phyloP scores from a whole-genome alignment of 2,888 invertebrate genomes.

The Drosophila affinis region DNA sequence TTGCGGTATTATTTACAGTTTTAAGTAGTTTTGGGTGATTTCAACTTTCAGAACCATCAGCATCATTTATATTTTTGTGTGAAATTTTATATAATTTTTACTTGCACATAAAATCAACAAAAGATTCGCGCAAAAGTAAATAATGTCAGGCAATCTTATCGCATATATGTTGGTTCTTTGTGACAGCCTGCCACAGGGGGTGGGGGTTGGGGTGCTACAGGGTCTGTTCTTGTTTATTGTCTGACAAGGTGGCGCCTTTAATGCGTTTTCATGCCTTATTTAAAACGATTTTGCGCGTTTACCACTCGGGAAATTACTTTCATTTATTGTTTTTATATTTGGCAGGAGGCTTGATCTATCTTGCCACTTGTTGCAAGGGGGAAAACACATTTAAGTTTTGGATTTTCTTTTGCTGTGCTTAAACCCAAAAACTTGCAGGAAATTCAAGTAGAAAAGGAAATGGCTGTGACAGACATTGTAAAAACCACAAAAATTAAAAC shows the following conservation, averaged over 20 bases:
- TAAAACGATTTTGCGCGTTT: constrained; percentile 71
- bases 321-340: constrained; percentile 59
- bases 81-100: constrained; percentile 26
- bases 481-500: constrained; percentile 45
- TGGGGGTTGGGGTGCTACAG: neutral
- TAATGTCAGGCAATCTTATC: constrained; percentile 54
- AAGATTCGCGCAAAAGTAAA: constrained; percentile 46
- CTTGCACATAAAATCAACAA: constrained; percentile 58
- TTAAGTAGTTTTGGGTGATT: neutral
- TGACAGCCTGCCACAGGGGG: neutral
- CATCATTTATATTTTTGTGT: neutral
- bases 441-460: constrained; percentile 1
- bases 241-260: constrained; percentile 59
- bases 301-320: constrained; percentile 66
- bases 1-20: too few species aligned
- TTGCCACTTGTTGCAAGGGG: constrained; percentile 58
- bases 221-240: constrained; percentile 43
- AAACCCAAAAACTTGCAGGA: constrained; percentile 22
- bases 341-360: constrained; percentile 24
- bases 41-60: neutral
- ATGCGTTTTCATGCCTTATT: constrained; percentile 75
- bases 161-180: constrained; percentile 2
- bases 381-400: constrained; percentile 31
- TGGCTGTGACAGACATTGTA: constrained; percentile 11
- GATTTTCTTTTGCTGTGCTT: neutral